Conservation (phyloP, 2,113 vertebrate genomes). For the Alaudala cheleensis region DNA sequence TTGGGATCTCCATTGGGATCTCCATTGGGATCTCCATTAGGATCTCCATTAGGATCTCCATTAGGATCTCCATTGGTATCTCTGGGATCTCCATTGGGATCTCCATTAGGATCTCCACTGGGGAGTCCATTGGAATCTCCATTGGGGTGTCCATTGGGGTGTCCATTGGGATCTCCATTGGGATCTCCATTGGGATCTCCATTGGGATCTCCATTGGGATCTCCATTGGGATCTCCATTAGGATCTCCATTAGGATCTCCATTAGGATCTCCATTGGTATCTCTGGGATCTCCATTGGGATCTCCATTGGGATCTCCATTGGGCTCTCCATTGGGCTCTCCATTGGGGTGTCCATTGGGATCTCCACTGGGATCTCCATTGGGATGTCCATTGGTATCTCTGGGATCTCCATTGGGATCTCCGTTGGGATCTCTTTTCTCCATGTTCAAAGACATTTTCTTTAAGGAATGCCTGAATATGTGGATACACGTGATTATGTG, state of each 20-base stretch:
- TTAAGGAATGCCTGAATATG: neutral
- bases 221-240: neutral
- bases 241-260: neutral
- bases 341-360: neutral
- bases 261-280: neutral
- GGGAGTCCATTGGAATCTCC: neutral
- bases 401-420: no score
- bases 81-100: no score
- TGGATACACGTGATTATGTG: neutral
- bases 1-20: accelerated
- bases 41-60: accelerated
- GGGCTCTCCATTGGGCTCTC: neutral
- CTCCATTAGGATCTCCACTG: neutral
- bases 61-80: no score
- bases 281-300: neutral
- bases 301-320: neutral
- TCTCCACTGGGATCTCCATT: neutral
- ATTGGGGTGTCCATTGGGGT: neutral
- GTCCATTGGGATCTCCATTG: neutral
- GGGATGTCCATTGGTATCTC: no score
- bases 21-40: accelerated
- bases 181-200: no score
- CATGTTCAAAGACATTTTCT: neutral
- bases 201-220: neutral
- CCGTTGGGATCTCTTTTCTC: neutral